Evolutionary conservation across 2,888 invertebrate genomes (phyloP).

Genomic region (Hypena proboscidalis): DNA sequence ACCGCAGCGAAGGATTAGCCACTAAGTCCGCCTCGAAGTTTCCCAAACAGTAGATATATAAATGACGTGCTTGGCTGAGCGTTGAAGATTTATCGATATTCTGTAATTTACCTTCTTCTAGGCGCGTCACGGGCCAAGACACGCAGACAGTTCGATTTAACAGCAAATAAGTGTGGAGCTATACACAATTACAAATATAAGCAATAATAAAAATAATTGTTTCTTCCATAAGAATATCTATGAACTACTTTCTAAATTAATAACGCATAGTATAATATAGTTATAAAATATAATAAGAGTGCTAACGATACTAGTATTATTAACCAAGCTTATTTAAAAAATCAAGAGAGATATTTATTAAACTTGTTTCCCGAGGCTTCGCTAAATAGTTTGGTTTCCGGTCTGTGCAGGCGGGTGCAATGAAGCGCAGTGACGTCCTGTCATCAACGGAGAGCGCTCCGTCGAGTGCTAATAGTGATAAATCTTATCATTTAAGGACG

Average conservation of each 20-base stretch:
- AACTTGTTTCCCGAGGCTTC: slow-evolving; percentile 16
- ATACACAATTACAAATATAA: no score
- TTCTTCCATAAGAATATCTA: no score
- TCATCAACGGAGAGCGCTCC: slow-evolving; percentile 8
- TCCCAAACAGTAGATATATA: slow-evolving; percentile 27
- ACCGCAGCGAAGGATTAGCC: slow-evolving; percentile 13
- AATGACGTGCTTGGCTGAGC: slow-evolving; percentile 34
- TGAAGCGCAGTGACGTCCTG: slow-evolving; percentile 31
- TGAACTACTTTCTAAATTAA: no score
- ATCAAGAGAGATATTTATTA: slow-evolving; percentile 25
- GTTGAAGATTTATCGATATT: slow-evolving; percentile 43
- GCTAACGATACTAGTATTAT: no score
- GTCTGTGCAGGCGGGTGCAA: no score
- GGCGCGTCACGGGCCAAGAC: slow-evolving; percentile 20
- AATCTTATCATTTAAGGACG: slow-evolving; percentile 30
- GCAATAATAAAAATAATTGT: no score
- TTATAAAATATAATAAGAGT: no score
- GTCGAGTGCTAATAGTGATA: slow-evolving; percentile 4
- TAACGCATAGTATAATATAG: no score
- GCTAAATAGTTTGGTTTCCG: slow-evolving; percentile 26
- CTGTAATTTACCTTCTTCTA: slow-evolving; percentile 34
- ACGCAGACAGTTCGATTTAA: slow-evolving; percentile 8
- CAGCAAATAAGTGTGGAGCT: no score
- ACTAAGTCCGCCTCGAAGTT: slow-evolving; percentile 20
- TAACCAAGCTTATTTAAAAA: no score